Evolutionary conservation across 2,888 invertebrate genomes (phyloP), one percentile per base, ranked within the genome.

Genomic region (Dusona sp.): DNA sequence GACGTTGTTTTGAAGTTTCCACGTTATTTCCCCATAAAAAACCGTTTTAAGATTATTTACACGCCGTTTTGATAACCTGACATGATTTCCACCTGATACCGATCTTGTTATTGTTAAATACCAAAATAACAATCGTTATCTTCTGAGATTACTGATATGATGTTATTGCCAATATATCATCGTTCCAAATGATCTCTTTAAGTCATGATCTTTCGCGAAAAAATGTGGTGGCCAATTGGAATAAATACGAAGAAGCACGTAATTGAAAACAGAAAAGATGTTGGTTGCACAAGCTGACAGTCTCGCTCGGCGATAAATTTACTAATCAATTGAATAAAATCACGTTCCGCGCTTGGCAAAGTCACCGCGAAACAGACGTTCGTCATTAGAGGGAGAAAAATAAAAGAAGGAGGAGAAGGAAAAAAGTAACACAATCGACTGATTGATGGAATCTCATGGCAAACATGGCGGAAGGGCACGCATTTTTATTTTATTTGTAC

Each of bases 221-320:
- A 61, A 33, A 65, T 70, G 29, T 61, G 68, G 19, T 67, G 38
- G 42, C 16, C 45, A 83, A 72, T 68, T 74, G 42, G 22, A 72
- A 33, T 4, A 42, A 72, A 70, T 38, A 77, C 80, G 54, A 75
- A 67, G 65, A 45, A 48, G 42, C 29, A 48, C 51, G 61, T 72
- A 80, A 84, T 84, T 84, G 77, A 80, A 80, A 77, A 80, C 75
- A 84, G 68, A 73, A 80, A 61, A 61, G 61, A 65, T 72, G 51
- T 68, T 48, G 6, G 22, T 48, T 45, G 48, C 45, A 70, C 45
- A 48, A 36, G 61, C 57, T 61, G 70, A 36, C 48, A 68, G 42
- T 67, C 51, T 38, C 19, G 38, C 42, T 51, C 29, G 25, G 54
- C 29, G 51, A 81, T 48, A 61, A 74, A 67, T 72, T 64, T 73